phyloP scores from a whole-genome alignment of 2,797 vertebrate genomes.

The Sphenodon punctatus region DNA sequence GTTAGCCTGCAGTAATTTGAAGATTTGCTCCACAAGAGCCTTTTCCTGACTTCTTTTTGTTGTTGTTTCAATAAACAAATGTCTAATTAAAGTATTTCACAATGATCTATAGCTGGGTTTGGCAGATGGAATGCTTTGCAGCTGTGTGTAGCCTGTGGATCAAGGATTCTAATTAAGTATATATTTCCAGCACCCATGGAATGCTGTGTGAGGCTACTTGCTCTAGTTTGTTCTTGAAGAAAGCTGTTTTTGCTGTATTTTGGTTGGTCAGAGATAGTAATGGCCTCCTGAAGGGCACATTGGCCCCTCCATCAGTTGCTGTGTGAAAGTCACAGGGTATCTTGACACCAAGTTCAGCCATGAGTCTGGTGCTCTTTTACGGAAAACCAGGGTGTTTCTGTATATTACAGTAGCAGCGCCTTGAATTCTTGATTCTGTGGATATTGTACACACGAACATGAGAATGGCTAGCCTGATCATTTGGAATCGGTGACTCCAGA shows the following conservation, averaged over 20 bases:
- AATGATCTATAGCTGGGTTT: not conserved
- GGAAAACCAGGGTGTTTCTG: no score
- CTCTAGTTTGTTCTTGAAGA: conserved; percentile 24
- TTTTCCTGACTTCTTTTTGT: conserved; percentile 18
- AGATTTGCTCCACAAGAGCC: conserved; percentile 3
- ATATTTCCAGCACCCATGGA: conserved; percentile 44
- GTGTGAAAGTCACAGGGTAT: not conserved
- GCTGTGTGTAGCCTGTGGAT: conserved; percentile 18
- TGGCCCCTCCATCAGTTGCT: not conserved
- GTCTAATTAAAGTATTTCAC: conserved; percentile 7
- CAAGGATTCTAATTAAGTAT: conserved; percentile 15
- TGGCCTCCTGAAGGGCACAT: conserved; percentile 21
- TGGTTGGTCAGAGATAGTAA: conserved; percentile 4
- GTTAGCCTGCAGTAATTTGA: not conserved
- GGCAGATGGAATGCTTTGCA: conserved; percentile 24
- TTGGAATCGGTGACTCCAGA: no score
- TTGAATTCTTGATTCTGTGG: no score
- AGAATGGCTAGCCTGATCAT: no score
- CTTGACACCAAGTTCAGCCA: not conserved
- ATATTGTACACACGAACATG: no score
- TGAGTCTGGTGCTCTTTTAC: no score
- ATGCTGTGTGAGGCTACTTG: conserved; percentile 38
- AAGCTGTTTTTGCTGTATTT: not conserved
- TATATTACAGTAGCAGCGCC: no score
- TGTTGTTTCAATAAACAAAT: conserved; percentile 14